These are phyloP conservation scores for Semotilus atromaculatus DNA, from an alignment of 2,797 vertebrate genomes.

Conservation along the genomic window DNA sequence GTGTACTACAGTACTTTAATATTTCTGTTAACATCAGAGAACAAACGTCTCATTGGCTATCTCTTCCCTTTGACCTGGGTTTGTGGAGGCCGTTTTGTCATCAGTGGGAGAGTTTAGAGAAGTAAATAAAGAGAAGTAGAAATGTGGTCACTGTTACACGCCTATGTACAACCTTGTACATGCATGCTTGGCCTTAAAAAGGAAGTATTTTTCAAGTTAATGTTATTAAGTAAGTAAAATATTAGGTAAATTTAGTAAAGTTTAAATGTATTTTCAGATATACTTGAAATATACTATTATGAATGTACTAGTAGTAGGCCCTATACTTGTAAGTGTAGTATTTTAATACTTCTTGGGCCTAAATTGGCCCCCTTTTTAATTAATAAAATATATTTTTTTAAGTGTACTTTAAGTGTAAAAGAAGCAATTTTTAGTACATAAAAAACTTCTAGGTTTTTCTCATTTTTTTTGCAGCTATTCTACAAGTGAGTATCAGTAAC, in stretches of 20 bases:
- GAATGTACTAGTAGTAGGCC: neutral
- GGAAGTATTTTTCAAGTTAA: neutral
- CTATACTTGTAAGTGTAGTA: neutral
- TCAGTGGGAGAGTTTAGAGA: neutral
- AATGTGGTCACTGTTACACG: neutral
- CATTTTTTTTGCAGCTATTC: neutral
- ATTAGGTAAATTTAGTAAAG: neutral
- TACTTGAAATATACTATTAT: neutral
- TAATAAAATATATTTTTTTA: neutral
- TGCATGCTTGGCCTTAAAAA: neutral
- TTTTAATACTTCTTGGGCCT: neutral
- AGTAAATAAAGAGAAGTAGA: neutral
- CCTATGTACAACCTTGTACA: neutral
- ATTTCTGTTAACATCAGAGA: neutral
- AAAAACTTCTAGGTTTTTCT: neutral
- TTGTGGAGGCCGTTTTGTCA: neutral
- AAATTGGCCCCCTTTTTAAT: neutral
- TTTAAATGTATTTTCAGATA: neutral
- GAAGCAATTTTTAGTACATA: neutral
- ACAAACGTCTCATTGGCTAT: neutral
- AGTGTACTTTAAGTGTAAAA: neutral
- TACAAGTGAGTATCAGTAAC: neutral
- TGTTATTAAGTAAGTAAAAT: neutral
- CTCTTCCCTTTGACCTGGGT: neutral
- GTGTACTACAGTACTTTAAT: neutral